Evolutionary conservation across 2,113 vertebrate species (phyloP).

Genomic region (Cyanistes caeruleus): DNA sequence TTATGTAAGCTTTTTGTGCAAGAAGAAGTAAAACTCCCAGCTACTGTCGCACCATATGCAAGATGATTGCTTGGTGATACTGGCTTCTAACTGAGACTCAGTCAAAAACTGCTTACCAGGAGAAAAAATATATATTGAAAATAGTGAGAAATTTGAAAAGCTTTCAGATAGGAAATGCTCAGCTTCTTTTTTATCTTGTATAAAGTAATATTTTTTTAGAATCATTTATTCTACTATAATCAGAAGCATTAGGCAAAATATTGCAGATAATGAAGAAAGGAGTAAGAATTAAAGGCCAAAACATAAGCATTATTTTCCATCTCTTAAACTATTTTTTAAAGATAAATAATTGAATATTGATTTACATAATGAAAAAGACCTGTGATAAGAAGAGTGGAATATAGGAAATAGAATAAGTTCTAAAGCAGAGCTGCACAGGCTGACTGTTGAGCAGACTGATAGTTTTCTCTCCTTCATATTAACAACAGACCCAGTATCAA

Average conservation of each 20-base stretch:
- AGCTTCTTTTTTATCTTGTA: not conserved
- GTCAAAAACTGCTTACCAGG: not conserved
- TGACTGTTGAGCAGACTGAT: too few species aligned
- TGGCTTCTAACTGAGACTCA: not conserved
- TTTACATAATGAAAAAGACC: not conserved
- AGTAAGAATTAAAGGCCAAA: not conserved
- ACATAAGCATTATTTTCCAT: not conserved
- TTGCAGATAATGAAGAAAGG: not conserved
- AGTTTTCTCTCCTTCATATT: not conserved
- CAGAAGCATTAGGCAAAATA: not conserved
- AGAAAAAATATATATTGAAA: not conserved
- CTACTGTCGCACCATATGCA: not conserved
- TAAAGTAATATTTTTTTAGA: not conserved
- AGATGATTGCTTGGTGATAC: not conserved
- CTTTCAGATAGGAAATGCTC: not conserved
- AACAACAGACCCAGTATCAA: not conserved
- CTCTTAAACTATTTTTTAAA: not conserved
- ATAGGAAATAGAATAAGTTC: not conserved
- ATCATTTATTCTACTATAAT: not conserved
- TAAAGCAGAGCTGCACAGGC: not conserved
- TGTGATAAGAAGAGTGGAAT: not conserved
- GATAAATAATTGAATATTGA: not conserved
- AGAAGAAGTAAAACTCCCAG: not conserved
- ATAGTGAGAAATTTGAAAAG: not conserved
- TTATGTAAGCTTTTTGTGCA: not conserved